Percentiles rank a stretch among this genome's conserved stretches.
Evolutionary conservation across 1,140 invertebrate genomes (phyloP).

Genomic region (Drosophila busckii): DNA sequence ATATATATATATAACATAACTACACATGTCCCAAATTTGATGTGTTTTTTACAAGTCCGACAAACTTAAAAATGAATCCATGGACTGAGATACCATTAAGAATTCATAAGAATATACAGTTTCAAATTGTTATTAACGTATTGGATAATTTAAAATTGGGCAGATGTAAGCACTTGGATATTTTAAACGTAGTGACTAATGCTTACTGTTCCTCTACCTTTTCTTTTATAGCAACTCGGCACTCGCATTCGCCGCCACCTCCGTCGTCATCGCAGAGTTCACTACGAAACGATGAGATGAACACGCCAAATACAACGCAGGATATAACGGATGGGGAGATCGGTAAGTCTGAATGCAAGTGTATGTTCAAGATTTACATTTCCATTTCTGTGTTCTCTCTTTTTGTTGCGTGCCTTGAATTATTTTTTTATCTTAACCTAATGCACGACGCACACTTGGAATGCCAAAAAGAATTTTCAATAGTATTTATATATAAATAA

Average conservation of each 20-base stretch:
- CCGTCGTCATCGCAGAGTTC: conserved; percentile 16
- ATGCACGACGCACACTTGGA: conserved; percentile 33
- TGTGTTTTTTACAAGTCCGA: no score
- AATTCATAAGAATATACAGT: conserved; percentile 13
- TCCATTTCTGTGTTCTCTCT: conserved; percentile 30
- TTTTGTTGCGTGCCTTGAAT: conserved; percentile 31
- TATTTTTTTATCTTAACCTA: no score
- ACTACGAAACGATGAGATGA: conserved; percentile 45
- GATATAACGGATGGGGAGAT: conserved; percentile 54
- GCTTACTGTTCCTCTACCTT: not conserved
- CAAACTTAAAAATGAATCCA: not conserved
- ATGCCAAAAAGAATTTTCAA: conserved; percentile 15
- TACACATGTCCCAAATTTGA: no score
- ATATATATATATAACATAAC: no score
- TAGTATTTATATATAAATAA: conserved; percentile 9
- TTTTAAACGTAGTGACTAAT: not conserved
- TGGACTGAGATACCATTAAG: not conserved
- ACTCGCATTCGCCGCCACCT: conserved; percentile 56
- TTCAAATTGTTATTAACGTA: conserved; percentile 5
- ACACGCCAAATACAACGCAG: conserved; percentile 51
- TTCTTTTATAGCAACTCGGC: conserved; percentile 26
- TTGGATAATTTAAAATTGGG: not conserved
- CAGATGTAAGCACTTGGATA: not conserved
- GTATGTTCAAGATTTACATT: conserved; percentile 11
- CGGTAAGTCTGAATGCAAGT: conserved; percentile 43